Conservation (phyloP, 2,113 vertebrate genomes). For the Neomonachus schauinslandi region DNA sequence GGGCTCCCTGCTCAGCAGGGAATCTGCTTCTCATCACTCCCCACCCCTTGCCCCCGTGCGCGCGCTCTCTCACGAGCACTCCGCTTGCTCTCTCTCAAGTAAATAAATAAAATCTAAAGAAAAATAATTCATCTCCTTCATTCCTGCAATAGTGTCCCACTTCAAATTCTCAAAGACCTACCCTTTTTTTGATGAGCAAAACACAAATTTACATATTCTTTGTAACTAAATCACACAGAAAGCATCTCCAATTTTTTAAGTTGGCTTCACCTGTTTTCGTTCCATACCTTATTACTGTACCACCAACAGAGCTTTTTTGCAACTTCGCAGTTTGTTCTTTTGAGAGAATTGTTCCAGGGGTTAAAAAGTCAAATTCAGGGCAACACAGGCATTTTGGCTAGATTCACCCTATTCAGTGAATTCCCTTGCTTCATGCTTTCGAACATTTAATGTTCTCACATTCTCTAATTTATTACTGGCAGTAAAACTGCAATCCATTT, state of each 20-base stretch:
- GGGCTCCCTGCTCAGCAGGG: neutral
- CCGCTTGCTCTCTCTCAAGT: neutral
- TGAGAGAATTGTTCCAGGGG: neutral
- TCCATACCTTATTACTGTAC: neutral
- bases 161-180: conserved; percentile 33
- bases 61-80: rapidly evolving
- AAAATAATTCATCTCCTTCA: neutral
- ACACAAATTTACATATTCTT: neutral
- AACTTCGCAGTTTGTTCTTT: conserved; percentile 19
- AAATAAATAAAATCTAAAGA: neutral
- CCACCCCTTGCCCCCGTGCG: no score
- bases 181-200: conserved; percentile 16
- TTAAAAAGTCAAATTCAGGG: conserved; percentile 51
- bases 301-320: neutral
- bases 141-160: neutral
- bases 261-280: neutral
- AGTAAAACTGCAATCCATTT: conserved; percentile 50
- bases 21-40: neutral
- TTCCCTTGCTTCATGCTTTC: conserved; percentile 39
- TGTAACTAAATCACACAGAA: neutral
- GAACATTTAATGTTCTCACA: neutral
- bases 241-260: neutral
- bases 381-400: neutral
- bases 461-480: conserved; percentile 42
- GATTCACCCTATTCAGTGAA: conserved; percentile 27